Base-by-base conservation (phyloP, 2,888 invertebrate species). In the Pantelozetes paolii region DNA sequence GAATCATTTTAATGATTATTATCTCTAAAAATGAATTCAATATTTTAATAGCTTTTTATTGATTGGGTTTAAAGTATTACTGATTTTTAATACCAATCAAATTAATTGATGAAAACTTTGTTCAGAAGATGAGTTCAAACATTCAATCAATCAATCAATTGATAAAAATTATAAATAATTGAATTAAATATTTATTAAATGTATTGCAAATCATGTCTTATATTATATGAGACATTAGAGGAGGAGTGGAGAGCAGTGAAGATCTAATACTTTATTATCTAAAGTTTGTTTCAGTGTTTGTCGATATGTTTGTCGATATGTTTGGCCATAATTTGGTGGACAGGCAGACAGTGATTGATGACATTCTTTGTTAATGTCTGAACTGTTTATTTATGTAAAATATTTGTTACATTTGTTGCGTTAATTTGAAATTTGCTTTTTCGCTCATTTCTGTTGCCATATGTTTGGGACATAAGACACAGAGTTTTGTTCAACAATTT, bases 371-470 rank as follows among this genome's bases (percentile, higher is more conserved):
- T 36, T 64, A 40, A 64, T 64, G 64, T 59, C 30, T 59, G 23
- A 3, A 59, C n/a, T 18, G 64, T 40, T 64, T 64, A 64, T 64
- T 64, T 64, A 64, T 64, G 64, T 64, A n/a, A 64, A 64, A 36
- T 64, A 64, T 64, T 28, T 64, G 64, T 64, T 64, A 20, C 64
- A 36, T 64, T 64, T 64, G 64, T 64, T 64, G 36, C 64, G 64
- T 64, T 64, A 64, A 64, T 64, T 64, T 64, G 64, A 64, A 64
- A 64, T 36, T 64, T 64, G 32, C 36, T 64, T 64, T 64, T n/a
- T 64, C 36, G 23, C 28, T 57, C 32, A 28, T 64, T n/a, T 64
- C 5, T 64, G 2, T 20, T 26, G 59, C 59, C 59, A 59, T 59
- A 59, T 59, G 59, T 59, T 59, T 59, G 11, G 2, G 18, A 18